Percentiles rank a stretch among this genome's conserved stretches.
Evolutionary conservation across 2,113 vertebrate genomes (phyloP).

Genomic region (Thalassarche chlororhynchos): DNA sequence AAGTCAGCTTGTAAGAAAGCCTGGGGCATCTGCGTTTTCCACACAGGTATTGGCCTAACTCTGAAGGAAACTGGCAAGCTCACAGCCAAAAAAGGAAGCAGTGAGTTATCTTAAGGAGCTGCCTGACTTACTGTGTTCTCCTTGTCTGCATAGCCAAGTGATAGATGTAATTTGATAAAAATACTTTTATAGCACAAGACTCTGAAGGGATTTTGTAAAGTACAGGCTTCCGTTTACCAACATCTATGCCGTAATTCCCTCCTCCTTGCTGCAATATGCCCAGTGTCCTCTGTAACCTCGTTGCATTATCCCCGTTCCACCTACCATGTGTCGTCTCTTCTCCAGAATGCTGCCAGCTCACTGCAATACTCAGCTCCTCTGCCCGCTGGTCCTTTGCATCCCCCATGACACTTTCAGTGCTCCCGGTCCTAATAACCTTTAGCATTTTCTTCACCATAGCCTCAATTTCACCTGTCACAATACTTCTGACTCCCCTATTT

Average conservation of each 20-base stretch:
- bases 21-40: neutral
- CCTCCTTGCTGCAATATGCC: neutral
- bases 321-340: neutral
- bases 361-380: neutral
- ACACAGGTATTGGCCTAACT: neutral
- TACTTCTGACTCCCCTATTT: neutral
- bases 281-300: neutral
- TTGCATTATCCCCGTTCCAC: neutral
- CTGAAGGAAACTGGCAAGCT: neutral
- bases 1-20: neutral
- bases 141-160: neutral
- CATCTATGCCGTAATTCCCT: neutral
- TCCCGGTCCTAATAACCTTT: neutral
- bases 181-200: neutral
- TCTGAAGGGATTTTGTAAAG: neutral
- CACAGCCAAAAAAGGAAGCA: neutral
- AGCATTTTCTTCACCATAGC: neutral
- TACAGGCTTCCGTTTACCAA: neutral
- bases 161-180: conserved; percentile 6
- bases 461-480: neutral
- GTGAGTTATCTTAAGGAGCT: neutral
- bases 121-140: neutral
- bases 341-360: neutral
- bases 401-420: neutral
- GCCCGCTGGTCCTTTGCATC: rapidly evolving